A percentile compares a stretch with the other conserved stretches of the same genome.
Conservation (phyloP, 2,113 vertebrate species). For the Speoplatyrhinus poulsoni region DNA sequence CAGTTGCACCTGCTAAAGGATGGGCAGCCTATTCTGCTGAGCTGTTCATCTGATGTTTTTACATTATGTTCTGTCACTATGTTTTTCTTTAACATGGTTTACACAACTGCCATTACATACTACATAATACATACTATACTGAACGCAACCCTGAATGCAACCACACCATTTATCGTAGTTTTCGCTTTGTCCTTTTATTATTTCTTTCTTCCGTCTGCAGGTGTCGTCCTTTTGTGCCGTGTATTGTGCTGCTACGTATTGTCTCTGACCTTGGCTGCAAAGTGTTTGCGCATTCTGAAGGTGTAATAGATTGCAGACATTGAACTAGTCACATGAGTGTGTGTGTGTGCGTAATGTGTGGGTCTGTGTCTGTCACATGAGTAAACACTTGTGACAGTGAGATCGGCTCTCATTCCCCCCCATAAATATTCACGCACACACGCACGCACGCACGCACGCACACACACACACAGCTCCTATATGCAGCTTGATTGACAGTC, state of each 20-base stretch:
- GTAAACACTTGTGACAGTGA: constrained; percentile 16
- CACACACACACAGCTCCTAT: constrained; percentile 4
- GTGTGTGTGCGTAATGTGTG: constrained; percentile 6
- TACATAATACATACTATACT: no score
- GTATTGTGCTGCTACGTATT: constrained; percentile 1
- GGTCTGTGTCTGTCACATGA: constrained; percentile 27
- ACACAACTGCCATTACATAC: no score
- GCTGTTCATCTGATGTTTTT: constrained; percentile 27
- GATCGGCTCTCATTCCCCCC: neutral
- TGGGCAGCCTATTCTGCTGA: constrained; percentile 35
- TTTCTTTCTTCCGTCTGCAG: neutral
- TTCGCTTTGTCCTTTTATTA: neutral
- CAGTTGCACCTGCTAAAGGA: constrained; percentile 64
- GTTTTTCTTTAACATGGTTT: no score
- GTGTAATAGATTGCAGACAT: neutral
- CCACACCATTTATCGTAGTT: neutral
- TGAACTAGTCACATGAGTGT: constrained; percentile 40
- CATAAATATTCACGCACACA: neutral
- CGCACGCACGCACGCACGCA: constrained; percentile 1
- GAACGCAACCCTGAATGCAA: no score
- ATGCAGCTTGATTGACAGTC: neutral
- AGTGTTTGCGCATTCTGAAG: constrained; percentile 38
- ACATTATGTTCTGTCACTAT: neutral
- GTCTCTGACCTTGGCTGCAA: constrained; percentile 61
- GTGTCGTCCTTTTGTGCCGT: constrained; percentile 12